Evolutionary conservation across 2,113 vertebrate species (phyloP).

Genomic region (Protobothrops mucrosquamatus): DNA sequence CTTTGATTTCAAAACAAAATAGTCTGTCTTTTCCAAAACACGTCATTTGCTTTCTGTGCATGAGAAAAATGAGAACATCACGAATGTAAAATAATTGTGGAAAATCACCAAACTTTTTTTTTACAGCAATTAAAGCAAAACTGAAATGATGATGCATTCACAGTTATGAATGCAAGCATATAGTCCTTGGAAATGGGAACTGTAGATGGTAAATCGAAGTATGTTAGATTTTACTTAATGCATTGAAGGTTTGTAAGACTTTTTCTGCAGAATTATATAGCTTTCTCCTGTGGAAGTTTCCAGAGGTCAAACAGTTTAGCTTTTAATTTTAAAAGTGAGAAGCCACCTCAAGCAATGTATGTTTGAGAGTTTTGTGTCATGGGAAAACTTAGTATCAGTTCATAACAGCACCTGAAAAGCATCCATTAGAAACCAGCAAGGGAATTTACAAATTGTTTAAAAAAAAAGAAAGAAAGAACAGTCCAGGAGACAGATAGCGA

Average conservation of each 20-base stretch:
- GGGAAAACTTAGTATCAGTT: conserved; percentile 5
- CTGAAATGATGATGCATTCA: not conserved
- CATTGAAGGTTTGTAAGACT: not conserved
- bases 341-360: conserved; percentile 3
- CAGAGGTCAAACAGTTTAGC: not conserved
- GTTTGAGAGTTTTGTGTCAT: not conserved
- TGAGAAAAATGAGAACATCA: not conserved
- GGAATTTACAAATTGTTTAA: conserved; percentile 11
- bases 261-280: not conserved
- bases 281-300: conserved; percentile 11
- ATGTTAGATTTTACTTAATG: not conserved
- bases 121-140: not conserved
- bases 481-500: not conserved
- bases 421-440: conserved; percentile 17
- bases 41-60: not conserved
- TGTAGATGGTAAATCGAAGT: not conserved
- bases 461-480: not conserved
- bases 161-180: not conserved
- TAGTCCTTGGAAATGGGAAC: not conserved
- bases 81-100: not conserved
- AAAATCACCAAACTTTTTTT: not conserved
- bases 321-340: conserved; percentile 27
- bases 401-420: conserved; percentile 10
- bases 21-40: not conserved
- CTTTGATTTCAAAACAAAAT: not conserved